phyloP scores from a whole-genome alignment of 1,140 invertebrate species.

The Matsumurasca onukii region DNA sequence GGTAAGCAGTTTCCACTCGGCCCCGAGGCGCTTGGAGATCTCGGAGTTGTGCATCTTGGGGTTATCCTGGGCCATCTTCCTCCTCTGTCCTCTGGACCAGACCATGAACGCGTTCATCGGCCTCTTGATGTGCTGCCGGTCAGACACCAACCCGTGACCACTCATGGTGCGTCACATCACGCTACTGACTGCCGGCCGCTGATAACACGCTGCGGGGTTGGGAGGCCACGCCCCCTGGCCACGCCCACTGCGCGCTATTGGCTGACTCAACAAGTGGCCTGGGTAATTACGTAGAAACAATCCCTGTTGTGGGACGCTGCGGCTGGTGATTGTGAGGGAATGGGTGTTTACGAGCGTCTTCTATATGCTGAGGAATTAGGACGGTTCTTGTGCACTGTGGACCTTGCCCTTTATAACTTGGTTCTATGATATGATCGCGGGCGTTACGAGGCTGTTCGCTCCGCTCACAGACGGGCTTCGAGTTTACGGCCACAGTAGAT shows the following conservation, averaged over 20 bases:
- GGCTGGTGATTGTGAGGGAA: too few species aligned
- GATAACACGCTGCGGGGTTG: background rate
- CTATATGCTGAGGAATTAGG: too few species aligned
- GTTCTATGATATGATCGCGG: too few species aligned
- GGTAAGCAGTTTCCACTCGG: constrained; percentile 86
- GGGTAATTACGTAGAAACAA: constrained; percentile 13
- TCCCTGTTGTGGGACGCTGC: too few species aligned
- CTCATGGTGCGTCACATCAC: constrained; percentile 10
- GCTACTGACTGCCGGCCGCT: constrained; percentile 25
- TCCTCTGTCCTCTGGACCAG: constrained; percentile 83
- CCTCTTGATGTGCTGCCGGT: constrained; percentile 77
- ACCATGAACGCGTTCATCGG: constrained; percentile 96
- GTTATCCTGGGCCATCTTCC: constrained; percentile 97
- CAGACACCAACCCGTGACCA: constrained; percentile 42
- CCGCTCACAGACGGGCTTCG: too few species aligned
- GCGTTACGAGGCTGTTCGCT: too few species aligned
- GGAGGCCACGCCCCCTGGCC: background rate
- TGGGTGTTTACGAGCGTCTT: too few species aligned
- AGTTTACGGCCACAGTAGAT: too few species aligned
- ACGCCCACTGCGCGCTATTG: background rate
- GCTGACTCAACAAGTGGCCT: constrained; percentile 12
- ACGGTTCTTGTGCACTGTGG: too few species aligned
- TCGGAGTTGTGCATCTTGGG: too few species aligned
- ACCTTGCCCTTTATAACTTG: too few species aligned
- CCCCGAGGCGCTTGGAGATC: constrained; percentile 86